Base-by-base conservation (phyloP, 1,140 invertebrate genomes). In the Sycophaga agraensis region DNA sequence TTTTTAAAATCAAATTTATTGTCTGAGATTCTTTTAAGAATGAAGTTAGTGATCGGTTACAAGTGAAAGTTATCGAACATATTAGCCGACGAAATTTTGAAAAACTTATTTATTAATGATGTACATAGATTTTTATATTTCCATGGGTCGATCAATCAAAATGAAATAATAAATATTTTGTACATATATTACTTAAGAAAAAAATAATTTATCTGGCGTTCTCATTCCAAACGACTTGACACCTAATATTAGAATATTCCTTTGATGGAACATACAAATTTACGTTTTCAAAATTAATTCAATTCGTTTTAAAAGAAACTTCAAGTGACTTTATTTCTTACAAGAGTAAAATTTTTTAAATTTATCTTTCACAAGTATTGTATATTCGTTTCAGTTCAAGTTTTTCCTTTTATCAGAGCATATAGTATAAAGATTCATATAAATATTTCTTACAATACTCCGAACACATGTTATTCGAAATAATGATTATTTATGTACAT, bases 121-220 rank as follows among this genome's bases (percentile, higher is more conserved):
- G 61, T 63, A 63, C n/a, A 63, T 63, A 63, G 46, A 63, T 63
- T 63, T 63, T 63, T 63, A 63, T 58, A 63, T 42, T 53, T 51
- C 54, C 37, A 40, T 28, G 51, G 54, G 59, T 24, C 53, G 26
- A 55, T 49, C 43, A 61, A 57, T 63, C 46, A 58, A 57, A 63
- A 51, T 39, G 46, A 63, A 34, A 56, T 42, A 60, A 78, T 79
- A 81, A 81, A 80, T 79, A 78, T 80, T 81, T 80, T 80, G 72
- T 77, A 76, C 70, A 73, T 71, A 66, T 56, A 64, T 70, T 68
- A 76, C 70, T 77, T 73, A 73, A 66, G 68, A 68, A 31, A 31
- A 70, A 75, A 71, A 68, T 59, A 54, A 57, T 45, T 34, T 72
- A 73, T 59, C 66, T 69, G 68, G 73, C 68, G 72, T 76, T 75